These are phyloP conservation scores for Leistus spinibarbis DNA, from an alignment of 2,888 invertebrate species.

Conservation along the genomic window DNA sequence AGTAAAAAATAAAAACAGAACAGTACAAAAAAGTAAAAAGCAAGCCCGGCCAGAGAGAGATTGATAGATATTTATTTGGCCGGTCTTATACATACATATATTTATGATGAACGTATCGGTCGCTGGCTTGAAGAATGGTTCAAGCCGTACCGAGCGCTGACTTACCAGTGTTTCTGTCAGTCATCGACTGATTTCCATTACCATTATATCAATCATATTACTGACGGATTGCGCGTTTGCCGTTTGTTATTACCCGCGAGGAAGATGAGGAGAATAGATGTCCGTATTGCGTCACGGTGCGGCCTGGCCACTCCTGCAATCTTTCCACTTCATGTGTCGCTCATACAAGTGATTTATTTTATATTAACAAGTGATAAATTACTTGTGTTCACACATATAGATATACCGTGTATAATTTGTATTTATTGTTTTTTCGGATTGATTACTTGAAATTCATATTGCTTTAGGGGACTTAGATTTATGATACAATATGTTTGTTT, in stretches of 20 bases:
- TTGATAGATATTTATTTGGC: constrained; percentile 16
- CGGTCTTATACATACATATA: constrained; percentile 15
- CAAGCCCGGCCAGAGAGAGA: not conserved
- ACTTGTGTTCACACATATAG: constrained; percentile 11
- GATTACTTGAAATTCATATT: not conserved
- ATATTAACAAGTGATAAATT: constrained; percentile 28
- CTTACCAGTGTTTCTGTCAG: constrained; percentile 35
- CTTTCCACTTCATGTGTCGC: not conserved
- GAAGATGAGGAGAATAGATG: not conserved
- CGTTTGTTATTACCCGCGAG: constrained; percentile 12
- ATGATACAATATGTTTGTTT: no score
- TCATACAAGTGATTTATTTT: constrained; percentile 12
- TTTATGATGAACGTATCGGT: constrained; percentile 18
- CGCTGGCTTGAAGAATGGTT: not conserved
- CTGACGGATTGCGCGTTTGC: constrained; percentile 33
- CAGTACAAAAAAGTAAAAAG: not conserved
- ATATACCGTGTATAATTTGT: not conserved
- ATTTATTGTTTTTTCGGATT: not conserved
- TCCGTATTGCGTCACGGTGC: not conserved
- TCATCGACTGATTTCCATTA: constrained; percentile 41
- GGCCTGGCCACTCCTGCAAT: not conserved
- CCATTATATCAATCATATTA: constrained; percentile 42
- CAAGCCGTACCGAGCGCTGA: not conserved
- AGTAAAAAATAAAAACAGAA: constrained; percentile 17
- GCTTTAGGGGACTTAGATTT: no score